Evolutionary conservation across 2,888 invertebrate genomes (phyloP).

Genomic region (Brassicogethes aeneus): DNA sequence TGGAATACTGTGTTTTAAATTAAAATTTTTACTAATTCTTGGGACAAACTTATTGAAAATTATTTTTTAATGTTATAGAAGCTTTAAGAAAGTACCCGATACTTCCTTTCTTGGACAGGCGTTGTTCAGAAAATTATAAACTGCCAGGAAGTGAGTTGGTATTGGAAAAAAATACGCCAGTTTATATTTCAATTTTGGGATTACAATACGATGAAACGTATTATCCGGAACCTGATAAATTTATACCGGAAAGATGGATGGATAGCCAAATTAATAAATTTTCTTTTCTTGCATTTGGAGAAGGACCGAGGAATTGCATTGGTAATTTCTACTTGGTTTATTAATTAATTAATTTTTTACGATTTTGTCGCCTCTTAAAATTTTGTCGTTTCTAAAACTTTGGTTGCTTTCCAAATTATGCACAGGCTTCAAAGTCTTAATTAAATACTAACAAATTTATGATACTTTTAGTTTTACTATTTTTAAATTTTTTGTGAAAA

Average conservation of each 20-base stretch:
- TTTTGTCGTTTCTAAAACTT: too few relatives aligned
- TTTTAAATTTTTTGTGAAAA: too few relatives aligned
- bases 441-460: too few relatives aligned
- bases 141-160: constrained; percentile 21
- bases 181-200: constrained; percentile 31
- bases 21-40: too few relatives aligned
- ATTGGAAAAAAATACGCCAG: constrained; percentile 29
- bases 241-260: constrained; percentile 36
- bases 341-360: constrained; percentile 2
- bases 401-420: too few relatives aligned
- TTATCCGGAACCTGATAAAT: constrained; percentile 35
- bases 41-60: too few relatives aligned
- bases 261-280: constrained; percentile 19
- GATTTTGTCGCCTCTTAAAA: too few relatives aligned
- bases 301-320: constrained; percentile 16
- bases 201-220: constrained; percentile 34
- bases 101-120: constrained; percentile 25
- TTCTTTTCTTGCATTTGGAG: constrained; percentile 14
- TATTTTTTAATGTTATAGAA: too few relatives aligned
- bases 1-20: too few relatives aligned
- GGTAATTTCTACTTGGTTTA: too few relatives aligned
- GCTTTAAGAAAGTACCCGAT: constrained; percentile 37
- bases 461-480: too few relatives aligned
- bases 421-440: too few relatives aligned
- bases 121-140: constrained; percentile 23